These are phyloP conservation scores for Agapostemon virescens DNA, from an alignment of 2,888 invertebrate species.

Conservation along the genomic window DNA sequence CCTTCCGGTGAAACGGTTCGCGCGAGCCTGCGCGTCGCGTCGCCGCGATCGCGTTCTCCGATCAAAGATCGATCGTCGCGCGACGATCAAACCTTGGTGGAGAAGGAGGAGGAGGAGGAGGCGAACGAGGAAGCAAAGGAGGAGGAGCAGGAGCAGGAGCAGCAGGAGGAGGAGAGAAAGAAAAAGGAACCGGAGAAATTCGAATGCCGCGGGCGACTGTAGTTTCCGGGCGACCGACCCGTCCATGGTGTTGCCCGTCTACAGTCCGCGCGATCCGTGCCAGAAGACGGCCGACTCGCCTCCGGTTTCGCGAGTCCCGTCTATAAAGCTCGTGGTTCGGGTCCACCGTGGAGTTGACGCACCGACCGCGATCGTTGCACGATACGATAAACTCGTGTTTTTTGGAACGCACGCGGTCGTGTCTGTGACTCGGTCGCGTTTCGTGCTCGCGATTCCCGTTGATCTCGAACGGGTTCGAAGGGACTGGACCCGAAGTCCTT, in stretches of 20 bases:
- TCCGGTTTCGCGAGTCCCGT: slow-evolving; percentile 4
- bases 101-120: too few species aligned
- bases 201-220: background rate
- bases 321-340: slow-evolving; percentile 38
- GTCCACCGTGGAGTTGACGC: slow-evolving; percentile 55
- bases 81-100: background rate
- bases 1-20: background rate
- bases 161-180: background rate
- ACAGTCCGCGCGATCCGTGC: slow-evolving; percentile 8
- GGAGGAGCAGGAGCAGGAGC: too few species aligned
- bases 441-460: slow-evolving; percentile 28
- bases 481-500: background rate
- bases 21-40: background rate
- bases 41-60: too few species aligned
- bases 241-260: slow-evolving; percentile 33
- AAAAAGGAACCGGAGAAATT: background rate
- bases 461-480: slow-evolving; percentile 12
- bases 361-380: slow-evolving; percentile 53
- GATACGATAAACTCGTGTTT: slow-evolving; percentile 53
- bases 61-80: background rate
- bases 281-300: background rate
- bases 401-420: slow-evolving; percentile 59
- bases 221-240: background rate
- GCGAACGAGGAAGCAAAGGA: too few species aligned
- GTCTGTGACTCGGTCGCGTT: slow-evolving; percentile 44